phyloP scores from a whole-genome alignment of 2,888 invertebrate species.

The Pammene fasciana region DNA sequence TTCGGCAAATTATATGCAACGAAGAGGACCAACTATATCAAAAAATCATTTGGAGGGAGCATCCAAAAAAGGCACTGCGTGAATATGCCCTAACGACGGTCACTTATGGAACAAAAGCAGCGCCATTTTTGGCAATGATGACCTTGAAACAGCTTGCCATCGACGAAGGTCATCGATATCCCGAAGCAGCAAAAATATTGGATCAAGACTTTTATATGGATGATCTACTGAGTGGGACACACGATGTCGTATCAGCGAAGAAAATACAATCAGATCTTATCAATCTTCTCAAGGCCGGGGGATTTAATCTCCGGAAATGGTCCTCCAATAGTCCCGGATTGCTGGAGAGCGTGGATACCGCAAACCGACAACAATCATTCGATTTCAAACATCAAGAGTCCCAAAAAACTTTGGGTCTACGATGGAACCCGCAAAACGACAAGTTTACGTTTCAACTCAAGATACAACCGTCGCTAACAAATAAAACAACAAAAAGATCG shows the following conservation, averaged over 20 bases:
- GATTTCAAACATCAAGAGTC: not conserved
- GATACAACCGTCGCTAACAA: not conserved
- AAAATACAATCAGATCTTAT: not conserved
- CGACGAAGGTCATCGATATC: not conserved
- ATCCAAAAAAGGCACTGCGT: not conserved
- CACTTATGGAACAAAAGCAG: not conserved
- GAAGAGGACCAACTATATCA: conserved; percentile 34
- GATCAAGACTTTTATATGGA: not conserved
- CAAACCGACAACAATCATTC: not conserved
- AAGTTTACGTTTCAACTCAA: not conserved
- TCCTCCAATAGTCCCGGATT: not conserved
- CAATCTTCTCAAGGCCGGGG: not conserved
- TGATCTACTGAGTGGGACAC: not conserved
- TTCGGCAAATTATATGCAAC: conserved; percentile 34
- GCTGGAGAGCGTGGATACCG: not conserved
- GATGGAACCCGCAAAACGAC: not conserved
- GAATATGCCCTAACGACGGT: not conserved
- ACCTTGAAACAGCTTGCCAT: not conserved
- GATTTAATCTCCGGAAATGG: not conserved
- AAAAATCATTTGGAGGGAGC: conserved; percentile 6
- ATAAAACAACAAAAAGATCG: not conserved
- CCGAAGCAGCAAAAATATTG: not conserved
- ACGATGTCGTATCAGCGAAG: not conserved
- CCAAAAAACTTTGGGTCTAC: not conserved
- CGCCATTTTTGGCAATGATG: not conserved